Percentiles rank a stretch among this genome's conserved stretches.
These are phyloP conservation scores for Amphilophus citrinellus DNA, from an alignment of 2,113 vertebrate genomes.

Conservation along the genomic window DNA sequence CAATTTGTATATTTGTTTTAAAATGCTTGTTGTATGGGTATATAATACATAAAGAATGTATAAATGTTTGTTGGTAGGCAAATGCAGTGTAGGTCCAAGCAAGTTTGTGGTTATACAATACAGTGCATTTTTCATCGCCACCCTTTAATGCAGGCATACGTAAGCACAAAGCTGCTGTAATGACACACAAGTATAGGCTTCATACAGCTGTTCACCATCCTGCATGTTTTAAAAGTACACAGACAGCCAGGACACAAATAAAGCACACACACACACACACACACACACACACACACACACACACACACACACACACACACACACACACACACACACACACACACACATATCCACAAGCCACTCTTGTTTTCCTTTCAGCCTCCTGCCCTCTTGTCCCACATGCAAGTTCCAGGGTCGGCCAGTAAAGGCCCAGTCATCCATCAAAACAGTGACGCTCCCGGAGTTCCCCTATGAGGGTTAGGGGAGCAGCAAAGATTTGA, in stretches of 20 bases:
- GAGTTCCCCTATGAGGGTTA: conserved; percentile 44
- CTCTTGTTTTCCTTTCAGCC: conserved; percentile 65
- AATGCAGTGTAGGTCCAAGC: background rate
- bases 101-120: conserved; percentile 3
- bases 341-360: conserved; percentile 31
- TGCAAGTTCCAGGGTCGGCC: conserved; percentile 61
- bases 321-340: too few relatives aligned
- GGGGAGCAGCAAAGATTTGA: conserved; percentile 21
- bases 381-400: conserved; percentile 57
- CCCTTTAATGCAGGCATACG: conserved; percentile 5
- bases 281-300: conserved; percentile 12
- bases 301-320: too few relatives aligned
- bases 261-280: background rate
- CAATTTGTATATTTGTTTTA: background rate
- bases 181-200: conserved; percentile 2
- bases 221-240: conserved; percentile 40
- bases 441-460: conserved; percentile 67
- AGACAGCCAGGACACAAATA: conserved; percentile 16
- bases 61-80: background rate
- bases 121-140: conserved; percentile 24
- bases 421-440: conserved; percentile 70
- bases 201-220: conserved; percentile 18
- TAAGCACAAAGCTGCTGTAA: background rate
- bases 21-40: background rate
- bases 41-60: background rate